Base-by-base conservation (phyloP, 1,140 invertebrate species). In the Anadara kagoshimensis region DNA sequence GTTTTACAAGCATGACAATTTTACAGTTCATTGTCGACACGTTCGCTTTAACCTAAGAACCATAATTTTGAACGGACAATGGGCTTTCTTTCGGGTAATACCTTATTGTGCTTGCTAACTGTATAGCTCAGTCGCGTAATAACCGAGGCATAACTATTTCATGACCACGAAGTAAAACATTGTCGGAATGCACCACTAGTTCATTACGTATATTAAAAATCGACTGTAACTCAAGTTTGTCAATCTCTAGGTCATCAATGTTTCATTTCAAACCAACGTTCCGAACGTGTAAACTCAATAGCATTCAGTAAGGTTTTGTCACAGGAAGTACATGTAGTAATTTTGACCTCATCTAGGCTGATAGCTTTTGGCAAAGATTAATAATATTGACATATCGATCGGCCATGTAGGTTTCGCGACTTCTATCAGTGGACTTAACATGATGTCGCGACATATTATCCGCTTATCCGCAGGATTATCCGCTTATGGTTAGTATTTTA, bases 371-470 rank as follows among this genome's bases (percentile, higher is more conserved):
- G 43, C 0, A 8, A 4, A 26, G 45, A 5, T 45, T n/a, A 47
- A 47, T 61, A 8, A 62, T 12, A 7, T 11, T 49, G 5, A 26
- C 0, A 16, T 62, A 43, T 41, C 12, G 22, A 7, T 47, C 44
- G 1, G 22, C 20, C 1, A 10, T 41, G 26, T 62, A 43, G 1
- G 43, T 49, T 62, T 62, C 59, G 26, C n/a, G 43, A 36, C 7
- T 3, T 36, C 7, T 36, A 36, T 36, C 29, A 3, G 29, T 36
- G 29, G 29, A 36, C 7, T 36, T 36, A n/a, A 69, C 0, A 0
- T 59, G 61, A 16, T 75, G 73, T 22, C 59, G 16, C 5, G 53
- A 65, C 59, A 65, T 69, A n/a, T 69, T 69, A 36, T 75, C 51
- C 12, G 24, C 61, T 16, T n/a, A n/a, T n/a, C n/a, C n/a, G n/a